Conservation (phyloP, 1,140 invertebrate genomes). For the Hylaeus anthracinus region DNA sequence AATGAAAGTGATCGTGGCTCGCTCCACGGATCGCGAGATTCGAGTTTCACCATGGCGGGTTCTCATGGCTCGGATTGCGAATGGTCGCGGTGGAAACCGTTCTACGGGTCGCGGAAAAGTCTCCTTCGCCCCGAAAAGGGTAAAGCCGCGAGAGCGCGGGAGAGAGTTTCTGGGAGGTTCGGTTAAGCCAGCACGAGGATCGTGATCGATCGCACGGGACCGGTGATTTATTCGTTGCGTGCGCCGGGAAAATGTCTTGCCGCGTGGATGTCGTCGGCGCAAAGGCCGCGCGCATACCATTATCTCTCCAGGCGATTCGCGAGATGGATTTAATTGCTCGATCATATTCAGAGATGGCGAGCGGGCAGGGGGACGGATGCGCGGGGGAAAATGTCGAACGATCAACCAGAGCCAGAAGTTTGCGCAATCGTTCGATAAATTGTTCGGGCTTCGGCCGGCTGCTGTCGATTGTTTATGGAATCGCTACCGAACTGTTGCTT, state of each 20-base stretch:
- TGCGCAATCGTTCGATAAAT: slow-evolving; percentile 39
- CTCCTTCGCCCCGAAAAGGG: slow-evolving; percentile 5
- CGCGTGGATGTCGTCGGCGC: slow-evolving; percentile 28
- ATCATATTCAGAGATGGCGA: slow-evolving; percentile 29
- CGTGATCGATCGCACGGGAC: slow-evolving; percentile 1
- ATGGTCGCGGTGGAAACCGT: not conserved
- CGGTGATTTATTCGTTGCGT: slow-evolving; percentile 46
- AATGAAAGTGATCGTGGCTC: slow-evolving; percentile 9
- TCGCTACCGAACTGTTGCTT: slow-evolving; percentile 46
- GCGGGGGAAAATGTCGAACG: slow-evolving; percentile 44
- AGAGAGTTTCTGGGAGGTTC: slow-evolving; percentile 1
- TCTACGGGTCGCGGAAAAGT: not conserved
- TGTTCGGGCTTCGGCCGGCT: not conserved
- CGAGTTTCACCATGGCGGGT: slow-evolving; percentile 4
- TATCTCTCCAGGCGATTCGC: slow-evolving; percentile 13
- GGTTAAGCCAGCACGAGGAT: not conserved
- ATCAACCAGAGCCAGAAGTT: slow-evolving; percentile 17
- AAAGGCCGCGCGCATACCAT: slow-evolving; percentile 52
- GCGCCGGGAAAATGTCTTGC: slow-evolving; percentile 37
- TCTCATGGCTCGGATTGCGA: not conserved
- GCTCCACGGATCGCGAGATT: too few relatives aligned
- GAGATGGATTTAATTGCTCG: slow-evolving; percentile 52
- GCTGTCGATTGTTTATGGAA: slow-evolving; percentile 50
- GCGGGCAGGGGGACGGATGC: not conserved
- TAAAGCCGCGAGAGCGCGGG: not conserved